phyloP scores from a whole-genome alignment of 2,888 invertebrate genomes.

The Trichogramma dendrolimi region DNA sequence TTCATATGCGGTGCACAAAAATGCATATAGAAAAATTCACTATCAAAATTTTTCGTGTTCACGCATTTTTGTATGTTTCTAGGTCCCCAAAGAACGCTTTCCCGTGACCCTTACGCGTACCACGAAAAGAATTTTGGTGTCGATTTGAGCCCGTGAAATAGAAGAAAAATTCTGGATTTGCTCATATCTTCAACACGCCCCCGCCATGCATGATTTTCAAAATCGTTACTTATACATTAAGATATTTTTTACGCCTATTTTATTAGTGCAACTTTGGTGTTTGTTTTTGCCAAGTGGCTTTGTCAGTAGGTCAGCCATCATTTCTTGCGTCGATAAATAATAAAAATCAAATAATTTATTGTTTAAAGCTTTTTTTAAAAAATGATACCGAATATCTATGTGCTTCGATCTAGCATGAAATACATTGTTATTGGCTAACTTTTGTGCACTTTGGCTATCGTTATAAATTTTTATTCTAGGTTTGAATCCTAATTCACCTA shows the following conservation, averaged over 20 bases:
- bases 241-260: background rate
- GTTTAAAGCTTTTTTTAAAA: slow-evolving; percentile 4
- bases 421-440: slow-evolving; percentile 3
- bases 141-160: too few species aligned
- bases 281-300: slow-evolving; percentile 1
- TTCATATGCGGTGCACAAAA: too few species aligned
- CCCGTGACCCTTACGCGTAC: too few species aligned
- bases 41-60: too few species aligned
- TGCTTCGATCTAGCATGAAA: slow-evolving; percentile 13
- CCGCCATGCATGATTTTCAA: background rate
- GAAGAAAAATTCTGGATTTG: too few species aligned
- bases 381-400: slow-evolving; percentile 10
- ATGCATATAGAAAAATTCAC: too few species aligned
- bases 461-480: slow-evolving; percentile 6
- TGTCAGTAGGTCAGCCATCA: slow-evolving; percentile 13
- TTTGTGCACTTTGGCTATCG: slow-evolving; percentile 14
- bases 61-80: too few species aligned
- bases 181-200: background rate
- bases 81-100: too few species aligned
- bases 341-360: background rate
- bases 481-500: slow-evolving; percentile 8
- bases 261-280: background rate
- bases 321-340: slow-evolving; percentile 7
- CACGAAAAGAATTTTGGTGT: too few species aligned
- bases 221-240: background rate